Percentiles rank a stretch among this genome's conserved stretches.
Evolutionary conservation across 2,797 vertebrate species (phyloP).

Genomic region (Distichodus sexfasciatus): DNA sequence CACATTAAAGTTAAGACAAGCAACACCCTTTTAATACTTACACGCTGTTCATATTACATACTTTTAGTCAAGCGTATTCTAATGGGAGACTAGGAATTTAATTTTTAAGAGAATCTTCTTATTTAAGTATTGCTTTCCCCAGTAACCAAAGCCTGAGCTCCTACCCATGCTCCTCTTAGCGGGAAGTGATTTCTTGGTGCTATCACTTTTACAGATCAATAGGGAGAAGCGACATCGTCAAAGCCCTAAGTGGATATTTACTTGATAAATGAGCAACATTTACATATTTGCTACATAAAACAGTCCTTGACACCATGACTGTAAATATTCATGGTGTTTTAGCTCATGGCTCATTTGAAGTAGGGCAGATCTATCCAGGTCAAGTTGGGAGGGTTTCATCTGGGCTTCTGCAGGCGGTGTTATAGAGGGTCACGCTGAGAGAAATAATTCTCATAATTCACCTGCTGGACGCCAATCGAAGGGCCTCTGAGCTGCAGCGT

Average conservation of each 20-base stretch:
- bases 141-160: neutral
- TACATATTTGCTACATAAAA: conserved; percentile 31
- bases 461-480: neutral
- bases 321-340: conserved; percentile 46
- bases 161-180: conserved; percentile 1
- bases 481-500: neutral
- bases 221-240: neutral
- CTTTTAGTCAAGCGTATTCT: no score
- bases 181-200: conserved; percentile 5
- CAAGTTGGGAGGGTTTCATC: conserved; percentile 35
- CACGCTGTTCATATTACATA: no score
- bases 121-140: no score
- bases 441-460: conserved; percentile 35
- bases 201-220: conserved; percentile 1
- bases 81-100: no score
- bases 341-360: conserved; percentile 40
- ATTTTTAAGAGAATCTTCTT: no score
- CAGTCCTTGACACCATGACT: neutral
- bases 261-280: conserved; percentile 21
- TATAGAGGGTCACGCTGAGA: conserved; percentile 7
- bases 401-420: conserved; percentile 21
- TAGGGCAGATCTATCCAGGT: conserved; percentile 38
- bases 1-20: no score
- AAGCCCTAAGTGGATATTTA: conserved; percentile 14
- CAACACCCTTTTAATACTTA: no score